These are phyloP conservation scores for Cottus gobio DNA, from an alignment of 2,113 vertebrate genomes.

Conservation along the genomic window DNA sequence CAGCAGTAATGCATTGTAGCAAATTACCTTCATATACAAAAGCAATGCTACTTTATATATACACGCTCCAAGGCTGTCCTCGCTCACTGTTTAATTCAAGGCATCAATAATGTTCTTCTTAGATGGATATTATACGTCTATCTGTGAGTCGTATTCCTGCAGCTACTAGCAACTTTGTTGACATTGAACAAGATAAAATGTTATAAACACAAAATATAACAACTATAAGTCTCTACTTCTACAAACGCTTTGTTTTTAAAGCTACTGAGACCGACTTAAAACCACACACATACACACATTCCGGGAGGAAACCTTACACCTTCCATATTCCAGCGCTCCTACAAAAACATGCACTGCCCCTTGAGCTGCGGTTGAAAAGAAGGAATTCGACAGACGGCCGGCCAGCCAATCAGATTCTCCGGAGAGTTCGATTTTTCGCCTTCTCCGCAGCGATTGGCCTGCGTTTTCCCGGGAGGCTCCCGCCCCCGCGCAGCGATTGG, in stretches of 20 bases:
- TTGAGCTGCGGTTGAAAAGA: slow-evolving; percentile 33
- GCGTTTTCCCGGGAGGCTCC: background rate
- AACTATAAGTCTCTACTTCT: background rate
- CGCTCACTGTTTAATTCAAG: background rate
- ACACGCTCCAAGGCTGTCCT: background rate
- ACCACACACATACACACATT: slow-evolving; percentile 58
- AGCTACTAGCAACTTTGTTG: background rate
- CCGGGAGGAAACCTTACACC: slow-evolving; percentile 72
- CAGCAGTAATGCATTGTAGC: background rate
- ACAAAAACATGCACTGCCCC: slow-evolving; percentile 59
- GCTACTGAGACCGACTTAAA: slow-evolving; percentile 18
- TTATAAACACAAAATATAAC: background rate
- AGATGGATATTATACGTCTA: background rate
- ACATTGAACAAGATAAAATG: background rate
- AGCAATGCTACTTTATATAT: background rate
- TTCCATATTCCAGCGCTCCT: slow-evolving; percentile 54
- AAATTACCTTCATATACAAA: background rate
- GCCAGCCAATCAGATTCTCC: slow-evolving; percentile 70
- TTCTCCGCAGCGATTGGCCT: slow-evolving; percentile 64
- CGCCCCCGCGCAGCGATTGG: slow-evolving; percentile 63
- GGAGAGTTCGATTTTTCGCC: slow-evolving; percentile 61
- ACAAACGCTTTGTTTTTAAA: slow-evolving; percentile 23
- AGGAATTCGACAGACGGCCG: slow-evolving; percentile 29
- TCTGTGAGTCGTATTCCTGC: background rate
- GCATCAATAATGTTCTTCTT: background rate